These are phyloP conservation scores for Lordiphosa collinella DNA, from an alignment of 1,140 invertebrate genomes.

Conservation along the genomic window DNA sequence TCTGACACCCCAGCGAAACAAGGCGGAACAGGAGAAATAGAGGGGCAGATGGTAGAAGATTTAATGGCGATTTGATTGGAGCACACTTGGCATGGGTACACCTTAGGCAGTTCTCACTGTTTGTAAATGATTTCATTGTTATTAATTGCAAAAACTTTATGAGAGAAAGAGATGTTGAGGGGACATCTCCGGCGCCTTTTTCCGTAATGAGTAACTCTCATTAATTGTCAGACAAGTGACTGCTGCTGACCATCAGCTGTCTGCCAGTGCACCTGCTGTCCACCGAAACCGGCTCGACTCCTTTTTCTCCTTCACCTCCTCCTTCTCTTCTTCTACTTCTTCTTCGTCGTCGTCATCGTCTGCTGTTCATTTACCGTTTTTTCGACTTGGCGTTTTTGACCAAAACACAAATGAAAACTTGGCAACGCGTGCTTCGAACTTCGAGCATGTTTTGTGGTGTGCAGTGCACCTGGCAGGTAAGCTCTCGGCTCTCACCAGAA, in stretches of 20 bases:
- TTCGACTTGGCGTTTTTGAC: conserved; percentile 8
- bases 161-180: no score
- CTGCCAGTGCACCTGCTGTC: conserved; percentile 6
- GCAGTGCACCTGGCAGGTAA: conserved; percentile 28
- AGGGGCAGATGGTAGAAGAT: neutral
- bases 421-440: conserved; percentile 58
- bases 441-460: conserved; percentile 51
- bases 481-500: conserved; percentile 7
- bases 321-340: conserved; percentile 3
- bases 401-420: conserved; percentile 61
- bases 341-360: neutral
- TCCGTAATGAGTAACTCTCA: no score
- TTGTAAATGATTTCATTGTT: neutral
- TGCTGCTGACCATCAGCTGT: conserved; percentile 17
- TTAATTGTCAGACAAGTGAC: conserved; percentile 15
- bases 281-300: conserved; percentile 9
- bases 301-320: conserved; percentile 6
- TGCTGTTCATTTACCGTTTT: conserved; percentile 32
- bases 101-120: neutral
- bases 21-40: conserved; percentile 3
- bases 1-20: conserved; percentile 43
- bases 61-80: no score
- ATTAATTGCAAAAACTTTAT: neutral
- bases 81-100: no score
- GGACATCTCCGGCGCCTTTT: no score